Percentiles rank a stretch among this genome's conserved stretches.
These are phyloP conservation scores for Crotalus adamanteus DNA, from an alignment of 2,797 vertebrate species.

Conservation along the genomic window DNA sequence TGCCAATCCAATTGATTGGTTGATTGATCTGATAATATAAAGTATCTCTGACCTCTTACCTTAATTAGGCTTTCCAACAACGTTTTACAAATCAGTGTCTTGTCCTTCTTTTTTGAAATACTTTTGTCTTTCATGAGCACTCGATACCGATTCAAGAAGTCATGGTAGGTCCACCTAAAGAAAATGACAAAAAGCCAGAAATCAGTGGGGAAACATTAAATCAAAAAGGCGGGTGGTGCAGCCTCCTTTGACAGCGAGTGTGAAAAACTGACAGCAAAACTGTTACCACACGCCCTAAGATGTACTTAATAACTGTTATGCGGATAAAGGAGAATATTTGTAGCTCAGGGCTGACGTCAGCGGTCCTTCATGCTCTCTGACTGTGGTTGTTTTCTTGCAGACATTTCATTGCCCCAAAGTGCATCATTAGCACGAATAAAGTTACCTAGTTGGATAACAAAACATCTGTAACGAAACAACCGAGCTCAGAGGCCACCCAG, in stretches of 20 bases:
- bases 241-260: neutral
- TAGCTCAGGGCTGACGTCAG: neutral
- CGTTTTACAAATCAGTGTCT: constrained; percentile 82
- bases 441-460: neutral
- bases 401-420: neutral
- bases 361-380: neutral
- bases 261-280: neutral
- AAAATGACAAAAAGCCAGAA: neutral
- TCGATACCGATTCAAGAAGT: constrained; percentile 91
- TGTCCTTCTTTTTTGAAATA: constrained; percentile 72
- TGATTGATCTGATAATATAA: neutral
- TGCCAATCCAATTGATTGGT: neutral
- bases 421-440: neutral
- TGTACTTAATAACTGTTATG: neutral
- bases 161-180: constrained; percentile 89
- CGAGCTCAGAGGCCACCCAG: neutral
- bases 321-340: neutral
- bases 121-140: constrained; percentile 87
- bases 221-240: neutral
- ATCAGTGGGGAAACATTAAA: neutral
- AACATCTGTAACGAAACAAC: neutral
- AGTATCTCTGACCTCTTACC: constrained; percentile 69
- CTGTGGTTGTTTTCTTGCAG: neutral
- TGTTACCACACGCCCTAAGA: neutral
- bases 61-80: constrained; percentile 85